Percentiles rank a stretch among this genome's conserved stretches.
Evolutionary conservation across 1,140 invertebrate genomes (phyloP).

Genomic region (Bactericera cockerelli): DNA sequence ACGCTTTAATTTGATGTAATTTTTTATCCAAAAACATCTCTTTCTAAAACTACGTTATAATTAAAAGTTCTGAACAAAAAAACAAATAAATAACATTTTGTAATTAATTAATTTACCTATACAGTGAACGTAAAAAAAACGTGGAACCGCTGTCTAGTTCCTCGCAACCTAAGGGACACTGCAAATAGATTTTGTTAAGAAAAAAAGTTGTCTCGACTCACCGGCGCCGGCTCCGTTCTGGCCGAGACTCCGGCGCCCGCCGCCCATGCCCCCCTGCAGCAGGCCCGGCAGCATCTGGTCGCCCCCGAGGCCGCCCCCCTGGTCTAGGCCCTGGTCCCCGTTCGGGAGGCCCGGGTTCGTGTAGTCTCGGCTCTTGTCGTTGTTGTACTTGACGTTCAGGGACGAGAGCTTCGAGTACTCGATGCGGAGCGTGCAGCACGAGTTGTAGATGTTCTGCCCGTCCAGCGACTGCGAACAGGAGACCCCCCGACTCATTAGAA

Average conservation of each 20-base stretch:
- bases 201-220: neutral
- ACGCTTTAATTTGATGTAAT: too few species aligned
- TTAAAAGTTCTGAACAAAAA: too few species aligned
- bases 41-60: too few species aligned
- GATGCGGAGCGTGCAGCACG: constrained; percentile 96
- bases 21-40: too few species aligned
- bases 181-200: too few species aligned
- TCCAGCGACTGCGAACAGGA: constrained; percentile 59
- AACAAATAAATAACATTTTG: too few species aligned
- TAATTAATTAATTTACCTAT: too few species aligned
- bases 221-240: neutral
- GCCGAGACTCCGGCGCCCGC: neutral
- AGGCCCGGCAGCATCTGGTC: constrained; percentile 44
- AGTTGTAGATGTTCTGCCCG: constrained; percentile 98
- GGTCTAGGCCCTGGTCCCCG: constrained; percentile 47
- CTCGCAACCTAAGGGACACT: too few species aligned
- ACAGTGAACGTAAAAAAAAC: too few species aligned
- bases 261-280: too few species aligned
- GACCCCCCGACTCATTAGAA: too few species aligned
- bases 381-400: constrained; percentile 98
- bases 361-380: constrained; percentile 97
- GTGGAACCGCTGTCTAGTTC: too few species aligned
- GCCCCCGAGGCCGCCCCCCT: constrained; percentile 19
- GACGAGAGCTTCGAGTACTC: constrained; percentile 97
- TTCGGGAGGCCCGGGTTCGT: constrained; percentile 93